Conservation (phyloP, 1,140 invertebrate species). For the Diprion similis region DNA sequence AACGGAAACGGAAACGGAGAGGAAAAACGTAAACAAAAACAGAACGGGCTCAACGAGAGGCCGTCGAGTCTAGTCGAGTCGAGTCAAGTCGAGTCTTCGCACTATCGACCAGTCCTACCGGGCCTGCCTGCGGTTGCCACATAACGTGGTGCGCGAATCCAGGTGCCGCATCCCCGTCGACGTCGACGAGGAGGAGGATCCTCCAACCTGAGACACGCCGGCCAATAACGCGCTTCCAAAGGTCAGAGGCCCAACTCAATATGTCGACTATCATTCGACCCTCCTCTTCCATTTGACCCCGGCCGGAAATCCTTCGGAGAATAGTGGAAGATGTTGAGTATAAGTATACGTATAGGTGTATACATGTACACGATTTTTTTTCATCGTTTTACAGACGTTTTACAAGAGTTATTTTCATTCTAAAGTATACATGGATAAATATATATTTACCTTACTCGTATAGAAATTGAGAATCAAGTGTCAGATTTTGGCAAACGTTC, state of each 20-base stretch:
- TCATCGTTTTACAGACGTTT: too few species aligned
- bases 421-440: too few species aligned
- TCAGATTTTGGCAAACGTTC: too few species aligned
- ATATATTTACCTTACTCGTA: too few species aligned
- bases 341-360: too few species aligned
- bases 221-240: background rate
- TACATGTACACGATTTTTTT: too few species aligned
- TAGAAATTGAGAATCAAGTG: too few species aligned
- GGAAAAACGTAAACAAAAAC: background rate
- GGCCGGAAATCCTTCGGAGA: too few species aligned
- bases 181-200: background rate
- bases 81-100: background rate
- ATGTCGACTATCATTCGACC: background rate
- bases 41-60: background rate
- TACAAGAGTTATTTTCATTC: too few species aligned
- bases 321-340: too few species aligned
- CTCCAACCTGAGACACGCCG: background rate
- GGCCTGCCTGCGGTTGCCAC: background rate
- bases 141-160: slow-evolving; percentile 1
- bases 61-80: background rate
- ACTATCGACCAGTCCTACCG: background rate
- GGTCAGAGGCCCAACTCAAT: background rate
- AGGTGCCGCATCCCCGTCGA: background rate
- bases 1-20: background rate
- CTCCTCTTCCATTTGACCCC: too few species aligned